Evolutionary conservation across 2,113 vertebrate genomes (phyloP).

Genomic region (human (Homo sapiens)): GRCh38 chr1:115665501-115666000

Average conservation of each 20-base stretch:
- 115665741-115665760: neutral
- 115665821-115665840: neutral
- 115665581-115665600: neutral
- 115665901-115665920: neutral
- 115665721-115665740: neutral
- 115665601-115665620: neutral
- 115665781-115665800: neutral
- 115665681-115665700: rapidly evolving
- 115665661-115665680: neutral
- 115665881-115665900: neutral
- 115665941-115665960: neutral
- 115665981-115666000: neutral
- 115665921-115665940: neutral
- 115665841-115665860: neutral
- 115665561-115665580: neutral
- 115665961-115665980: neutral
- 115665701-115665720: neutral
- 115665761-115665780: neutral
- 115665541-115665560: neutral
- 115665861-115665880: neutral
- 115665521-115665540: neutral
- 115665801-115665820: neutral
- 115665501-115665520: neutral
- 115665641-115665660: neutral
- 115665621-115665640: neutral